Percentiles rank a stretch among this genome's conserved stretches.
These are phyloP conservation scores for Pachypeltis micranthus DNA, from an alignment of 1,140 invertebrate genomes.

Conservation along the genomic window DNA sequence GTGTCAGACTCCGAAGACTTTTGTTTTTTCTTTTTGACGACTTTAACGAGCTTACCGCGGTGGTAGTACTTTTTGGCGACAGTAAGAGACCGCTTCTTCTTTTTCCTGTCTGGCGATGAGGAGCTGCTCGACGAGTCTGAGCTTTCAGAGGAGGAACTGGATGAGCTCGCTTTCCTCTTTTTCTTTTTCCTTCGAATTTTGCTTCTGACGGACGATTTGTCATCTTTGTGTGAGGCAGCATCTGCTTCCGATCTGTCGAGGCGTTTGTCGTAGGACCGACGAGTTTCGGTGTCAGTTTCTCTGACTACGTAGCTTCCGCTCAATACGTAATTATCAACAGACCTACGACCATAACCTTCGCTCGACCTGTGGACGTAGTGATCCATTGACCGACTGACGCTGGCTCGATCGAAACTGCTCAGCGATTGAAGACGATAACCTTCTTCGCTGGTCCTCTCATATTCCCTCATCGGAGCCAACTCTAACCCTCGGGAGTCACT, in stretches of 20 bases:
- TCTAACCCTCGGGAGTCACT: background rate
- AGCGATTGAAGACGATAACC: no score
- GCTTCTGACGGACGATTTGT: background rate
- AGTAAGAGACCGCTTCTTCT: constrained; percentile 16
- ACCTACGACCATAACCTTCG: background rate
- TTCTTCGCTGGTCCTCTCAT: background rate
- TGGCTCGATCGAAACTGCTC: background rate
- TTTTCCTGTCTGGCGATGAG: constrained; percentile 15
- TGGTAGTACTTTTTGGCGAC: constrained; percentile 25
- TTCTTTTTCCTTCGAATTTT: constrained; percentile 13
- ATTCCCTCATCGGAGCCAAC: background rate
- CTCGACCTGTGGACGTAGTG: background rate
- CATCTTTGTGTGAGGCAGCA: background rate
- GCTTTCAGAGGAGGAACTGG: constrained; percentile 18
- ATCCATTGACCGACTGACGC: background rate
- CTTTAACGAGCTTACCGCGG: constrained; percentile 25
- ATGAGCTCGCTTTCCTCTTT: constrained; percentile 17
- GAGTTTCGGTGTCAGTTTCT: no score
- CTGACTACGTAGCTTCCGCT: no score
- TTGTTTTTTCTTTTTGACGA: constrained; percentile 24
- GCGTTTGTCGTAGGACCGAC: background rate
- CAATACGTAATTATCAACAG: background rate
- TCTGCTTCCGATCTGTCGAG: background rate
- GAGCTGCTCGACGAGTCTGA: constrained; percentile 18
- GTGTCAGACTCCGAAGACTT: constrained; percentile 21